Conservation (phyloP, 2,797 vertebrate species). For the Eleutherodactylus coqui region DNA sequence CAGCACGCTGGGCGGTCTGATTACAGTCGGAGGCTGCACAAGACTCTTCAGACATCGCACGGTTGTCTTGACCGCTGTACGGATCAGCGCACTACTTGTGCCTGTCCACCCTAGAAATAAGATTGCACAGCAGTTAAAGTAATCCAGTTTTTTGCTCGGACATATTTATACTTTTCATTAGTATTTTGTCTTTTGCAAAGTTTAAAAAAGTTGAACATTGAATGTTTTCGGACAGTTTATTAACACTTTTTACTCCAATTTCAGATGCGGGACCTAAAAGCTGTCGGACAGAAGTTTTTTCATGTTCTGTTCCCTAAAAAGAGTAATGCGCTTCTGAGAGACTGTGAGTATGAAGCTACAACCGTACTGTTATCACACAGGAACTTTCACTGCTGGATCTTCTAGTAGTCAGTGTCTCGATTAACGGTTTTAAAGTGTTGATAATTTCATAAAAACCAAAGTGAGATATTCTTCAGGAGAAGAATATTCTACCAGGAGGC, state of each 20-base stretch:
- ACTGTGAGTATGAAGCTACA: conserved; percentile 80
- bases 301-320: conserved; percentile 96
- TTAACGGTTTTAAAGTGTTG: too few relatives aligned
- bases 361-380: background rate
- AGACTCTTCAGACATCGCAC: too few relatives aligned
- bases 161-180: background rate
- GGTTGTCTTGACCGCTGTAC: background rate
- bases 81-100: too few relatives aligned
- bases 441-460: too few relatives aligned
- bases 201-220: background rate
- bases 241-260: conserved; percentile 54
- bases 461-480: too few relatives aligned
- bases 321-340: conserved; percentile 89
- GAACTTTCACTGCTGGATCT: background rate
- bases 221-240: background rate
- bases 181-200: background rate
- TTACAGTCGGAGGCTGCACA: too few relatives aligned
- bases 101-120: too few relatives aligned
- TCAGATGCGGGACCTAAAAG: conserved; percentile 91
- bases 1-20: too few relatives aligned
- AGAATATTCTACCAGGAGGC: too few relatives aligned
- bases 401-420: too few relatives aligned
- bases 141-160: too few relatives aligned
- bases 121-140: too few relatives aligned
- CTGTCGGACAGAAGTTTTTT: conserved; percentile 95